These are phyloP conservation scores for Chascanopsetta lugubris DNA, from an alignment of 2,113 vertebrate genomes.

Conservation along the genomic window DNA sequence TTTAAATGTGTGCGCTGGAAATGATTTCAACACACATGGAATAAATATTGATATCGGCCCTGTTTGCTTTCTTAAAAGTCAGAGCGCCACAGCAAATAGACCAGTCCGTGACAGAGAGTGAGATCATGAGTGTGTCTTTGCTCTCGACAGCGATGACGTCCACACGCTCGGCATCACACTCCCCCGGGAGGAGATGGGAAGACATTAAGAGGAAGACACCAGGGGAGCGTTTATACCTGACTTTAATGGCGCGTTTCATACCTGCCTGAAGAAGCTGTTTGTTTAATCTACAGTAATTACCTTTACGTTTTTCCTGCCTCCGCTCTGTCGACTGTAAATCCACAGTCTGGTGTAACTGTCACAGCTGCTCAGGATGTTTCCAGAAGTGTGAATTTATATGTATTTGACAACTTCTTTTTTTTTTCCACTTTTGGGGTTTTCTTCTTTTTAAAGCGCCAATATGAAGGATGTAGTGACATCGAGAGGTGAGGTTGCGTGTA, in stretches of 20 bases:
- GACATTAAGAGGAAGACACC: conserved; percentile 50
- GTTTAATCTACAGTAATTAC: conserved; percentile 62
- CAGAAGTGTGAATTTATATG: no score
- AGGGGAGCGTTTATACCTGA: conserved; percentile 57
- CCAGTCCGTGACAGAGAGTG: conserved; percentile 12
- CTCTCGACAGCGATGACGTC: conserved; percentile 25
- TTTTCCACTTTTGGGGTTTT: no score
- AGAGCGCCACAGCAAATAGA: background rate
- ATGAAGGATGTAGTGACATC: no score
- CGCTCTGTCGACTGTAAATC: conserved; percentile 28
- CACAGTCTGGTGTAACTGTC: background rate
- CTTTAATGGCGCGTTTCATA: conserved; percentile 56
- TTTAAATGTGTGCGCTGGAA: no score
- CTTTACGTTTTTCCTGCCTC: conserved; percentile 51
- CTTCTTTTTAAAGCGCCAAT: no score
- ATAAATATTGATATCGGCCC: no score
- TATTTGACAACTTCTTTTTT: no score
- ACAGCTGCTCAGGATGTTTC: no score
- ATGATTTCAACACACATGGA: no score
- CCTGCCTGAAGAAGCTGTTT: conserved; percentile 52
- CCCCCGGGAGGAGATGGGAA: conserved; percentile 27
- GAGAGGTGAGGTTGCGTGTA: no score
- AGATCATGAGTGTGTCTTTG: conserved; percentile 22
- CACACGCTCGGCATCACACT: conserved; percentile 60
- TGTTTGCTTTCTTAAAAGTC: background rate